Evolutionary conservation across 2,113 vertebrate species (phyloP).

Genomic region (Xyrauchen texanus): DNA sequence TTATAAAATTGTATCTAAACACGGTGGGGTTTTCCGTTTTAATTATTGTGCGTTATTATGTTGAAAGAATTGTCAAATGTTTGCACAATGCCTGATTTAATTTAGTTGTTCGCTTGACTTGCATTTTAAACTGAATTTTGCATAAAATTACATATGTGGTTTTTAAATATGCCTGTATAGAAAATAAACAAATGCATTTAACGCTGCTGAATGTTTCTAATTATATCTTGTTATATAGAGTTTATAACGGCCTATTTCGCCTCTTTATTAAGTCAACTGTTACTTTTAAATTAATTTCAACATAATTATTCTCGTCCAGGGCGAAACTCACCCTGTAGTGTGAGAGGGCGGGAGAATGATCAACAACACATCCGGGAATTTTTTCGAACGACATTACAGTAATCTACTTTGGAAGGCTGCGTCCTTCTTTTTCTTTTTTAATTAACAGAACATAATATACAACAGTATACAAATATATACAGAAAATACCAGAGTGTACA

Average conservation of each 20-base stretch:
- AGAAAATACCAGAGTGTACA: too few relatives aligned
- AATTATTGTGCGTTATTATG: slow-evolving; percentile 6
- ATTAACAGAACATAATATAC: too few relatives aligned
- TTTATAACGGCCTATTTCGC: too few relatives aligned
- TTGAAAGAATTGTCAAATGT: background rate
- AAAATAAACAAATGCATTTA: background rate
- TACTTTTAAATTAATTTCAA: too few relatives aligned
- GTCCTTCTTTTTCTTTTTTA: too few relatives aligned
- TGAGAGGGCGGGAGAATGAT: background rate
- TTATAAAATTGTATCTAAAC: background rate
- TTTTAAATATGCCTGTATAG: background rate
- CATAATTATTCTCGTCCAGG: too few relatives aligned
- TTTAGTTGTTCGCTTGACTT: slow-evolving; percentile 18
- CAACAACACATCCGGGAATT: background rate
- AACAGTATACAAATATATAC: too few relatives aligned
- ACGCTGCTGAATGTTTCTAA: background rate
- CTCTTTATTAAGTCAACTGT: too few relatives aligned
- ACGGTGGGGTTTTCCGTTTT: background rate
- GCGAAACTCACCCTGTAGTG: too few relatives aligned
- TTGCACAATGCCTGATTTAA: slow-evolving; percentile 20
- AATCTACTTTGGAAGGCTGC: too few relatives aligned
- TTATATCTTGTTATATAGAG: background rate
- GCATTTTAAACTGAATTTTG: background rate
- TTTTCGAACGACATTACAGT: background rate
- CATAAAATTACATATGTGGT: background rate